Evolutionary conservation across 2,888 invertebrate genomes (phyloP).

Genomic region (Elmis aenea): DNA sequence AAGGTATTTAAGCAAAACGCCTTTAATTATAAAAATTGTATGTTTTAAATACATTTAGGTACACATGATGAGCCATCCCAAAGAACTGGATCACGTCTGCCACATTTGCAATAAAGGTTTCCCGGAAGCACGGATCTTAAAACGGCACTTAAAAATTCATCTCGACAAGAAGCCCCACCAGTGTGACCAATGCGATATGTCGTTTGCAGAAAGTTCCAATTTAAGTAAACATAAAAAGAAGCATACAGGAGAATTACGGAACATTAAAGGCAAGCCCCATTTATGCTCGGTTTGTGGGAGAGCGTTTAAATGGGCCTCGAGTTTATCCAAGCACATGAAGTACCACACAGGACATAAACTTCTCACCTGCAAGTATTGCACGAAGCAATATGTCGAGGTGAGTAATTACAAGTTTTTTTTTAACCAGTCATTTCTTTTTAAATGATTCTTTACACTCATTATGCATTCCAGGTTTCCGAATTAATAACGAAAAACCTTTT

Average conservation of each 20-base stretch:
- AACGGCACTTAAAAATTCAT: constrained; percentile 48
- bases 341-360: constrained; percentile 50
- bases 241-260: constrained; percentile 49
- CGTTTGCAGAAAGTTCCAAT: constrained; percentile 50
- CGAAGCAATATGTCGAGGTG: constrained; percentile 49
- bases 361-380: constrained; percentile 46
- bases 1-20: constrained; percentile 36
- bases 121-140: constrained; percentile 44
- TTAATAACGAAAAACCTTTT: too few relatives aligned
- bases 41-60: constrained; percentile 33
- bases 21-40: neutral
- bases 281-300: constrained; percentile 48
- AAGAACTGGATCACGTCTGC: constrained; percentile 42
- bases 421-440: too few relatives aligned
- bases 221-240: constrained; percentile 49
- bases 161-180: constrained; percentile 47
- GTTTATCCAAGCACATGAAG: constrained; percentile 51
- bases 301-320: constrained; percentile 50
- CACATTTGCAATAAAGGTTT: constrained; percentile 45
- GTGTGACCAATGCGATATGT: constrained; percentile 49
- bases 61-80: constrained; percentile 46
- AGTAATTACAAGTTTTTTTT: constrained; percentile 17
- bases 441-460: too few relatives aligned
- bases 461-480: too few relatives aligned
- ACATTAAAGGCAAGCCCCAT: constrained; percentile 46